Base-by-base conservation (phyloP, 2,797 vertebrate genomes). In the Rhinella marina region DNA sequence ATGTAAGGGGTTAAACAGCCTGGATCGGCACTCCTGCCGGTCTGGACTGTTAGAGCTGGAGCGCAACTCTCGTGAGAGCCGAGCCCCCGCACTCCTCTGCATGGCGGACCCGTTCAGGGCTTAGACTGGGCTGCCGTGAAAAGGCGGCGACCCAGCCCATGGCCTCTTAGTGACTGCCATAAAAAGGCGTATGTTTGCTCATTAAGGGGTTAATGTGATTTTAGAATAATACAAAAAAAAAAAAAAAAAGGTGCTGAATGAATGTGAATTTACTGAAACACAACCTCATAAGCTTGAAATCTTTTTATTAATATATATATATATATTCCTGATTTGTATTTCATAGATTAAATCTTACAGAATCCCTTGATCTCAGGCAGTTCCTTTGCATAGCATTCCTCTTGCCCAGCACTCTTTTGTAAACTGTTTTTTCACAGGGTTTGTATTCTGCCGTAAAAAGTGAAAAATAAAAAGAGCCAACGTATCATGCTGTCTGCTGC, bases 401-500 rank as follows among this genome's bases (percentile, higher is more conserved):
- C 48, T n/a, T 56, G 50, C 14, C 29, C 23, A 78, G 13, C 23
- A 16, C 50, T 59, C n/a, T 13, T 70, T 12, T 82, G 5, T 84
- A 48, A 72, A 12, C 23, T 75, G 27, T 75, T 72, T 73, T 54
- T 48, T 75, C 21, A 59, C 48, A 32, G 81, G 59, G 14, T 52
- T 70, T 73, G 19, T 56, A 7, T 17, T 54, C 52, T 82, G 25
- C 23, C 41, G 50, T 66, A 75, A 77, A 32, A 78, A 85, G 7
- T 17, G 2, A 59, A 57, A 78, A 59, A 59, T 32, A 57, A 72
- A 73, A 84, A 59, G 66, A 77, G 19, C 81, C 77, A 62, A 57
- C 27, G 17, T 77, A 77, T 62, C 81, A 64, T 19, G n/a, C 61
- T 59, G 50, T 62, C 32, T 77, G 59, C 56, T 29, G 62, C 25